Evolutionary conservation across 2,888 invertebrate genomes (phyloP), one percentile per base, ranked within the genome.

Genomic region (Morinoia aosen): DNA sequence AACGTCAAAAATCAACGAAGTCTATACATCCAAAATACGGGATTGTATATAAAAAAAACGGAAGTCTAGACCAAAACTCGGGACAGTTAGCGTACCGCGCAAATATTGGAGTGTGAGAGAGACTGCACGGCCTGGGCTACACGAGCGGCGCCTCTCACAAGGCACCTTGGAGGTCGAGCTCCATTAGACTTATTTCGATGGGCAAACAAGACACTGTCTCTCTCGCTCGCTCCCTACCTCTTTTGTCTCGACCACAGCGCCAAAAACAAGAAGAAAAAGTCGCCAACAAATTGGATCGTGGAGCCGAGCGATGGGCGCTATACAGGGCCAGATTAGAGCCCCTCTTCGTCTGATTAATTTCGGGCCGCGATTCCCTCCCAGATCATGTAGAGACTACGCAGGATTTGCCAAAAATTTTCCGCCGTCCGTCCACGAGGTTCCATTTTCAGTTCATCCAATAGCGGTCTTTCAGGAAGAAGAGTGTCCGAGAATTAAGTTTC

Each of bases 301-400:
- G 76, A 76, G 76, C 76, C 76, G 76, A 76, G 76, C 76, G 76
- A 76, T 76, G 76, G 76, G 76, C 76, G 76, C 76, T 76, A 76
- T 76, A 76, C 76, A 76, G 76, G 76, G 76, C 76, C 76, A 76
- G 76, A 76, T 76, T 76, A 76, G 76, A 76, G 76, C 14, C 76
- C 76, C 76, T 76, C 76, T 76, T 76, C 76, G 76, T 76, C 76
- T 76, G 76, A 76, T 76, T 76, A 76, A 76, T 76, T 76, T 76
- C 25, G 76, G 76, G 76, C 25, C 76, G 14, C 76, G 76, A 19
- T 76, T 33, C 33, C 76, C 76, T 76, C 76, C 33, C 76, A 76
- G 76, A 76, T 76, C 76, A 76, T 76, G 76, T 76, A 76, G 76
- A 76, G 76, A 76, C 76, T 76, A 76, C 25, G 25, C 19, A 76